Evolutionary conservation across 2,888 invertebrate genomes (phyloP), one percentile per base, ranked within the genome.

Genomic region (Agrochola macilenta): DNA sequence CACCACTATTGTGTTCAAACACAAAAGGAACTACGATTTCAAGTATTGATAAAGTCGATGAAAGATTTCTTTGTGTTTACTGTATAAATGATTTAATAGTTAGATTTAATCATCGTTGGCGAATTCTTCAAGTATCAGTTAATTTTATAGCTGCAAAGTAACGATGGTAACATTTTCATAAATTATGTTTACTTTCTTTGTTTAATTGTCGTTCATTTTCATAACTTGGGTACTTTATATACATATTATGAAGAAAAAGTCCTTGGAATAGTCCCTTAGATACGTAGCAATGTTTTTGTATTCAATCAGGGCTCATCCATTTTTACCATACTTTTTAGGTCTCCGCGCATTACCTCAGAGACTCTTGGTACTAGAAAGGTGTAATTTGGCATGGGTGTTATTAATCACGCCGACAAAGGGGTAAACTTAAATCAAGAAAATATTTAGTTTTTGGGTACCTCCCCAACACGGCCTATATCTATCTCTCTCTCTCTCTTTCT

Each of bases 1-100:
- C 82, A 43, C 78, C 82, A 81, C 82, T 85, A 87, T 88, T 88
- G 88, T 89, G 71, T 82, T 88, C 61, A 54, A 65, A 75, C 70
- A 81, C 79, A 84, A 82, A 82, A 78, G 77, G 81, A 83, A 89
- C 79, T 84, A 81, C 63, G 79, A 81, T 88, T 86, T 70, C 69
- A 74, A 85, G 82, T 79, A 79, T 80, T 74, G 79, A 83, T 78
- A 82, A 83, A 86, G 78, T 80, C 43, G 26, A 69, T 2, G 57
- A 65, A 84, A 74, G 77, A 88, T 88, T 77, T 86, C 74, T 79
- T 85, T 76, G 78, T 80, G 68, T 78, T 76, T 71, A 65, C 30
- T 43, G 23, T 74, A 4, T 68, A 58, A 57, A 69, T 63, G 12
- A 64, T 63, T 71, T 76, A 63, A 63, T 61, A 71, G 54, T 78